These are phyloP conservation scores for Zaprionus africanus DNA, from an alignment of 1,140 invertebrate genomes.

Conservation along the genomic window DNA sequence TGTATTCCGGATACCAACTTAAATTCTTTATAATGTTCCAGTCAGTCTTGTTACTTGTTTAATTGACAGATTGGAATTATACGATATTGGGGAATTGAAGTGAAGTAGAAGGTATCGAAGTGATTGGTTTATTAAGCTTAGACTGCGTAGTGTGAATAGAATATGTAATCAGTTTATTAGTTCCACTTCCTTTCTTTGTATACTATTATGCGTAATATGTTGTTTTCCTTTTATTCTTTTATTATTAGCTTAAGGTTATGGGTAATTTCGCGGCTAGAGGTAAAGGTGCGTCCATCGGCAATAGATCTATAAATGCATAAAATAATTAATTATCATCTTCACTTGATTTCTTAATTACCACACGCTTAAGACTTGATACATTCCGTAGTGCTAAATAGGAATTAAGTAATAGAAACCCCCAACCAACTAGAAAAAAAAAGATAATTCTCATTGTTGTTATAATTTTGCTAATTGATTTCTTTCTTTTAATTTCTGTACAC, in stretches of 20 bases:
- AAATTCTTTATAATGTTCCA: constrained; percentile 5
- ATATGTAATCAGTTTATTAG: not conserved
- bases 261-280: constrained; percentile 78
- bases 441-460: constrained; percentile 50
- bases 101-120: constrained; percentile 50
- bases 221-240: constrained; percentile 52
- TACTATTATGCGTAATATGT: constrained; percentile 50
- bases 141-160: not conserved
- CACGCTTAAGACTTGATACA: constrained; percentile 31
- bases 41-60: not conserved
- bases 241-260: constrained; percentile 80
- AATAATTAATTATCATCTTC: not conserved
- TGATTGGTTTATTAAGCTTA: not conserved
- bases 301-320: constrained; percentile 26
- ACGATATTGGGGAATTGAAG: constrained; percentile 51
- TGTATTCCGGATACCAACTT: not conserved
- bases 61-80: constrained; percentile 42
- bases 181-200: constrained; percentile 42
- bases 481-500: constrained; percentile 80
- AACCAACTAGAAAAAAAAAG: constrained; percentile 21
- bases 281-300: constrained; percentile 72
- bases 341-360: constrained; percentile 9
- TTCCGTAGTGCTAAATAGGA: constrained; percentile 47
- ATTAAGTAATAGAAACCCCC: constrained; percentile 38
- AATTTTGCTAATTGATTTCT: constrained; percentile 80